A percentile compares a stretch with the other conserved stretches of the same genome.
These are phyloP conservation scores for Cirrhinus molitorella DNA, from an alignment of 2,797 vertebrate species.

Conservation along the genomic window DNA sequence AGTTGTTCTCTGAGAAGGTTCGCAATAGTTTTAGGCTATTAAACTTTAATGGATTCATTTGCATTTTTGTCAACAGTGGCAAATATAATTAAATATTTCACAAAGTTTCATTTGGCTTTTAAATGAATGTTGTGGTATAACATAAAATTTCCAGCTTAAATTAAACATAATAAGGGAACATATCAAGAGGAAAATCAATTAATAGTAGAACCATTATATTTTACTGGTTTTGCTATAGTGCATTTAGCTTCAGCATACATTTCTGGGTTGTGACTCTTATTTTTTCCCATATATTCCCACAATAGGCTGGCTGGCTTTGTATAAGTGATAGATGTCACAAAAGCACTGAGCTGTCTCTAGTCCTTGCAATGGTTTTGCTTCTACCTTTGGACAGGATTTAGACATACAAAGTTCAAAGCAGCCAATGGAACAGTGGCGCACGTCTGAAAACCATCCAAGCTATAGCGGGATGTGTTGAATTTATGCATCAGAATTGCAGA, in stretches of 20 bases:
- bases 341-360: conserved; percentile 28
- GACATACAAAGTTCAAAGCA: conserved; percentile 9
- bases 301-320: background rate
- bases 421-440: background rate
- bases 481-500: conserved; percentile 2
- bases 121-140: conserved; percentile 54
- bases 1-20: conserved; percentile 50
- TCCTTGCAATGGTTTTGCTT: conserved; percentile 5
- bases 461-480: background rate
- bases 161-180: conserved; percentile 40
- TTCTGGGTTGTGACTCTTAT: background rate
- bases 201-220: conserved; percentile 9
- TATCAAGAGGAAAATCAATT: conserved; percentile 30
- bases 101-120: conserved; percentile 55
- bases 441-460: background rate
- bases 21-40: conserved; percentile 55
- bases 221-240: background rate
- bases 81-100: conserved; percentile 61
- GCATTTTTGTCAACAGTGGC: conserved; percentile 53
- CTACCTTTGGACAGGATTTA: conserved; percentile 15
- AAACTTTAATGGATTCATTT: conserved; percentile 65
- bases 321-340: conserved; percentile 2
- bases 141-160: conserved; percentile 26
- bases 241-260: background rate
- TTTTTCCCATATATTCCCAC: too few relatives aligned